phyloP scores from a whole-genome alignment of 2,797 vertebrate species.

The Geotrypetes seraphini region DNA sequence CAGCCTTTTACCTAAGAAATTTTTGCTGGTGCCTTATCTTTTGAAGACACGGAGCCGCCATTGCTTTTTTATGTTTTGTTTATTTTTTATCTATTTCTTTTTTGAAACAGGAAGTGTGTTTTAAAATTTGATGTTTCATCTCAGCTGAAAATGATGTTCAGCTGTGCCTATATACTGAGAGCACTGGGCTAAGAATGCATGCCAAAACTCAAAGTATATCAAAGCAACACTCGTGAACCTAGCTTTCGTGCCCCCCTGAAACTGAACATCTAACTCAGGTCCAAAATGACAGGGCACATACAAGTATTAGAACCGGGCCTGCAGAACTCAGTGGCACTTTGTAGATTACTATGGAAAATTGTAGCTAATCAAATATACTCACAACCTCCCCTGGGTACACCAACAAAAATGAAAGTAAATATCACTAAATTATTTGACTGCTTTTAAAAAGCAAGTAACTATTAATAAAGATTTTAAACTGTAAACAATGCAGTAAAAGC shows the following conservation, averaged over 20 bases:
- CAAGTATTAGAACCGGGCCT: constrained; percentile 14
- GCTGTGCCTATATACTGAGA: constrained; percentile 31
- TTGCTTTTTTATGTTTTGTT: constrained; percentile 42
- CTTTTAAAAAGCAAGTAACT: constrained; percentile 13
- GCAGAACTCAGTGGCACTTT: constrained; percentile 22
- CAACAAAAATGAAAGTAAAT: constrained; percentile 16
- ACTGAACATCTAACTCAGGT: constrained; percentile 47
- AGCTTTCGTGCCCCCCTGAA: constrained; percentile 34
- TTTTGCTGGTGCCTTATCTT: constrained; percentile 88
- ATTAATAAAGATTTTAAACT: constrained; percentile 12
- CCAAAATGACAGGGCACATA: constrained; percentile 26
- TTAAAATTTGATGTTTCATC: constrained; percentile 34
- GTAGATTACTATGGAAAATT: too few species aligned
- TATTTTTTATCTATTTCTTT: constrained; percentile 9
- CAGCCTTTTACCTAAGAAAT: constrained; percentile 78
- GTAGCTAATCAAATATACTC: too few species aligned
- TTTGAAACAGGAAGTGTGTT: constrained; percentile 35
- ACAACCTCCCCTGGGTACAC: too few species aligned
- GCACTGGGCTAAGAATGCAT: constrained; percentile 34
- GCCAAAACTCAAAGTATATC: constrained; percentile 33
- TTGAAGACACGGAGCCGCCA: constrained; percentile 61
- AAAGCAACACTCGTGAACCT: constrained; percentile 32
- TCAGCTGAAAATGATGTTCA: constrained; percentile 29
- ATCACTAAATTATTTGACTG: constrained; percentile 14
- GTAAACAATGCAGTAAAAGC: constrained; percentile 16